These are phyloP conservation scores for Buceros bicornis DNA, from an alignment of 2,797 vertebrate genomes.

Conservation along the genomic window DNA sequence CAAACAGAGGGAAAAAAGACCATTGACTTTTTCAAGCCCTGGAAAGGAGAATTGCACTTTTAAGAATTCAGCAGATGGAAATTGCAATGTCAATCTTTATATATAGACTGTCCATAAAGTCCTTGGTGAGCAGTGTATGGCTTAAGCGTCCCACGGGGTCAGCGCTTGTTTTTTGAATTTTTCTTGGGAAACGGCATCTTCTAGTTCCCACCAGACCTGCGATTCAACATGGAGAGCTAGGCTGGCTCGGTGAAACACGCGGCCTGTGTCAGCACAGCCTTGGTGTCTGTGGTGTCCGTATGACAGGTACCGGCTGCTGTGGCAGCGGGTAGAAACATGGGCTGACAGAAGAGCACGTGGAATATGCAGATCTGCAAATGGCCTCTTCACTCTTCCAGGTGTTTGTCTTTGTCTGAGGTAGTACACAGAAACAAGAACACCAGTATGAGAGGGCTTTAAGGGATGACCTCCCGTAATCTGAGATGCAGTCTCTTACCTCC, in stretches of 20 bases:
- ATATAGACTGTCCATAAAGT: neutral
- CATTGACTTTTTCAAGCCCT: neutral
- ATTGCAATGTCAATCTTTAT: neutral
- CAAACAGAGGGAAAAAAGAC: neutral
- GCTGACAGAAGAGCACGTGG: neutral
- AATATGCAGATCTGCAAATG: neutral
- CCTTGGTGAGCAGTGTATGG: neutral
- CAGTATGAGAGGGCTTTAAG: neutral
- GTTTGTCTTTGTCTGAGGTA: neutral
- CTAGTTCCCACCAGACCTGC: neutral
- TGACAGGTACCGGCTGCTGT: neutral
- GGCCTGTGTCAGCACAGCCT: neutral
- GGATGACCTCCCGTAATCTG: neutral
- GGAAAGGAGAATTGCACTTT: neutral
- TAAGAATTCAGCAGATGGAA: neutral
- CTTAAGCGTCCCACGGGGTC: neutral
- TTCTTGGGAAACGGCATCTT: neutral
- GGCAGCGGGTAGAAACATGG: neutral
- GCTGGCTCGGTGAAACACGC: neutral
- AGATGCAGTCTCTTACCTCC: neutral
- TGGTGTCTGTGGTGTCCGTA: too few species aligned
- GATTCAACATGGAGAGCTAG: neutral
- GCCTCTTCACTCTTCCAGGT: neutral
- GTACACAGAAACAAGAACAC: neutral
- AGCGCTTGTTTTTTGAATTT: neutral